These are phyloP conservation scores for Endomychus coccineus DNA, from an alignment of 2,888 invertebrate species.

Conservation along the genomic window DNA sequence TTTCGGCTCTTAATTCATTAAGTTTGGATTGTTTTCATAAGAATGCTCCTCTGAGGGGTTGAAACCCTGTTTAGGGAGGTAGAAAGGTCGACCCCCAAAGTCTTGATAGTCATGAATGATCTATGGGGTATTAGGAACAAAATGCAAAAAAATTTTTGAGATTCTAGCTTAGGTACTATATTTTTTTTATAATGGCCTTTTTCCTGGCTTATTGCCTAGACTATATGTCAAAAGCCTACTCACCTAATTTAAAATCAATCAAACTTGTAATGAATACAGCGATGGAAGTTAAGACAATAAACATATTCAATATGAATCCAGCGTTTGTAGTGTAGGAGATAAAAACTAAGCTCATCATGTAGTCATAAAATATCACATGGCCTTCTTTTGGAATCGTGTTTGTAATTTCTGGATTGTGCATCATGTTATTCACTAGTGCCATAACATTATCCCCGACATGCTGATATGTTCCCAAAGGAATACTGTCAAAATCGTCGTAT, in stretches of 20 bases:
- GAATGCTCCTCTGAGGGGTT: too few relatives aligned
- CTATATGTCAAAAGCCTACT: slow-evolving; percentile 3
- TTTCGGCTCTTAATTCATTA: too few relatives aligned
- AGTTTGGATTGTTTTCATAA: too few relatives aligned
- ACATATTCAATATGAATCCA: slow-evolving; percentile 23
- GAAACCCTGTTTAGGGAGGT: too few relatives aligned
- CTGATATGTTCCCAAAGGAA: slow-evolving; percentile 57
- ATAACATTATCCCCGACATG: slow-evolving; percentile 56
- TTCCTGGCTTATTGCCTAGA: too few relatives aligned
- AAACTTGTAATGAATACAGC: slow-evolving; percentile 7
- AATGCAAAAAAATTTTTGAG: too few relatives aligned
- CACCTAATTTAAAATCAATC: slow-evolving; percentile 10
- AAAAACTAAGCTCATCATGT: slow-evolving; percentile 30
- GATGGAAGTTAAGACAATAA: slow-evolving; percentile 21
- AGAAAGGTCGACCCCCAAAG: too few relatives aligned
- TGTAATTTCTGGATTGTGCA: slow-evolving; percentile 38
- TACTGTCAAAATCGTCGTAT: slow-evolving; percentile 47
- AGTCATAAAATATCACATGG: slow-evolving; percentile 32
- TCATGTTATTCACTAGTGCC: slow-evolving; percentile 41
- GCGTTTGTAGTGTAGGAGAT: slow-evolving; percentile 26
- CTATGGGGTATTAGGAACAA: too few relatives aligned
- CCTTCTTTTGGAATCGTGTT: slow-evolving; percentile 29
- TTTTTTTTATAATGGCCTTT: too few relatives aligned
- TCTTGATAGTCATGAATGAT: too few relatives aligned
- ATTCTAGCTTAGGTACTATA: too few relatives aligned